Percentiles rank a stretch among this genome's conserved stretches.
phyloP scores from a whole-genome alignment of 2,113 vertebrate genomes.

The Hipposideros armiger region DNA sequence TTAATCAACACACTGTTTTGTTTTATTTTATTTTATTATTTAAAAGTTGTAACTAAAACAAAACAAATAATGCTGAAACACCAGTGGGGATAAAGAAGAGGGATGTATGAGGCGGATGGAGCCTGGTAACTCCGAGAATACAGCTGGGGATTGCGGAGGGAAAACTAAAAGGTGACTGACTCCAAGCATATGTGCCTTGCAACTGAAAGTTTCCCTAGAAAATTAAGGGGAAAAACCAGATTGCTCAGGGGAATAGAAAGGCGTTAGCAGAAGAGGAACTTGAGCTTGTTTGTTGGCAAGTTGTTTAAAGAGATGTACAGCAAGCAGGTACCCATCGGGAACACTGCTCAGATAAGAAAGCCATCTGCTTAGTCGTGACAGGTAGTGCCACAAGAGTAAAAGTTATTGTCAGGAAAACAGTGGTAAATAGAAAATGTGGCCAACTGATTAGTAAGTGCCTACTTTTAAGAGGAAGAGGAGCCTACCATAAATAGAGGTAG shows the following conservation, averaged over 20 bases:
- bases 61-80: not conserved
- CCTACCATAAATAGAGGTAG: not conserved
- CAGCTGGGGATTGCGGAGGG: not conserved
- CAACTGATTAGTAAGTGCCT: slow-evolving; percentile 1
- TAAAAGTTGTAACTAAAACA: not conserved
- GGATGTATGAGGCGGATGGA: not conserved
- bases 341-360: not conserved
- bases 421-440: slow-evolving; percentile 5
- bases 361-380: not conserved
- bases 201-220: not conserved
- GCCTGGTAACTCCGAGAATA: not conserved
- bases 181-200: not conserved
- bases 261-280: not conserved
- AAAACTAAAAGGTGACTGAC: not conserved
- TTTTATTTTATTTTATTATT: not conserved
- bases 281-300: not conserved
- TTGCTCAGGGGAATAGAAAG: not conserved
- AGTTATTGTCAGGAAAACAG: slow-evolving; percentile 45
- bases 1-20: not conserved
- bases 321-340: not conserved
- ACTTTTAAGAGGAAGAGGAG: not conserved
- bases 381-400: not conserved
- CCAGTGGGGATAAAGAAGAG: not conserved
- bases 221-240: not conserved
- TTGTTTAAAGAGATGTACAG: not conserved